Evolutionary conservation across 2,888 invertebrate genomes (phyloP), one percentile per base, ranked within the genome.

Genomic region (Calameuta idolon): DNA sequence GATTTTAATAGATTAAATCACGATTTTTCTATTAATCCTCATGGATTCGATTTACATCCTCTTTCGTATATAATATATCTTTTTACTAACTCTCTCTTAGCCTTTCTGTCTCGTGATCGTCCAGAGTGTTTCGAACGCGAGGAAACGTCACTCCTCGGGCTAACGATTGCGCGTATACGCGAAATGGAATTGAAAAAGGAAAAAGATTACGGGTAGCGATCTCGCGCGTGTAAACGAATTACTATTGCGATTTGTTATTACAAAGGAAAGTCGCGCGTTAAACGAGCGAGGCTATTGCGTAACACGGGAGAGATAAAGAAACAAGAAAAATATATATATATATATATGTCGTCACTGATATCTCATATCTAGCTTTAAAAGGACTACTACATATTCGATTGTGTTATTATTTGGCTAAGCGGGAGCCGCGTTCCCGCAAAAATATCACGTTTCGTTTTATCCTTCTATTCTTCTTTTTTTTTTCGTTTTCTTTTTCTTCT

Each of bases 371-470:
- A 55, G 55, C 9, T 55, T 55, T 55, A 55, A 55, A 55, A 55
- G 23, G 55, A 55, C 9, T 55, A 55, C 55, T 55, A 55, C 55
- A 55, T 55, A 55, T 55, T 55, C 55, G 55, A 55, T 55, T 23
- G 55, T 55, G 55, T 55, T 55, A 55, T 55, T 71, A 75, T 77
- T 77, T 75, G 77, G 77, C 77, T 78, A 55, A 37, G 73, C 35
- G 71, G 37, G 68, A 78, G 55, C 69, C 75, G 73, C 73, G 73
- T 35, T 69, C 34, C 71, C 71, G 71, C 71, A 2, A 31, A 71
- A 71, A 80, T 82, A 82, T 82, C 82, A 82, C 82, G 82, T 82
- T 81, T 79, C 74, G 75, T 77, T 79, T 77, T 80, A 78, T 80
- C 77, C 76, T 77, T 80, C 71, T 76, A 78, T 76, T 77, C 80